phyloP scores from a whole-genome alignment of 2,797 vertebrate genomes.

The Hozukius guyotensis region DNA sequence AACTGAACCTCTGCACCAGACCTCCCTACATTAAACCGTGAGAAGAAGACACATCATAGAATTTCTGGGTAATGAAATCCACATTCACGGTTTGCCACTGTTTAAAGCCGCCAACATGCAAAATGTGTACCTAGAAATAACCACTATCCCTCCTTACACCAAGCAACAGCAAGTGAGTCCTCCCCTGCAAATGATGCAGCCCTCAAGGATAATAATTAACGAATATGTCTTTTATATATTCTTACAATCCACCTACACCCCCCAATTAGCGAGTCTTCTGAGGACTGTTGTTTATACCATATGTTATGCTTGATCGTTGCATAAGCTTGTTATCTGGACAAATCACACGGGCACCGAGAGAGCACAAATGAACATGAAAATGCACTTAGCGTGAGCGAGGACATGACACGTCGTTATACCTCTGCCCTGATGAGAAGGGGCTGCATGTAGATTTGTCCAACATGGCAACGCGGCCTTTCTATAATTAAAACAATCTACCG shows the following conservation, averaged over 20 bases:
- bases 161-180: not conserved
- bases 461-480: not conserved
- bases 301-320: constrained; percentile 8
- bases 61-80: not conserved
- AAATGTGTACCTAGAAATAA: not conserved
- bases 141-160: not conserved
- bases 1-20: not conserved
- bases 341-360: constrained; percentile 18
- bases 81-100: not conserved
- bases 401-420: not conserved
- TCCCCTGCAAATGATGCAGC: not conserved
- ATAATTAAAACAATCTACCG: constrained; percentile 15
- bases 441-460: not conserved
- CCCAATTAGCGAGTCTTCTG: constrained; percentile 39
- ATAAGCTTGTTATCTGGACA: constrained; percentile 20
- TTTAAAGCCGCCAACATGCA: not conserved
- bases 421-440: not conserved
- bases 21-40: not conserved
- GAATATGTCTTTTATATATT: constrained; percentile 13
- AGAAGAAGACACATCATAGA: not conserved
- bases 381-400: constrained; percentile 10
- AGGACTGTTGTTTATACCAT: constrained; percentile 14
- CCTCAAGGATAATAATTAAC: not conserved
- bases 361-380: constrained; percentile 36
- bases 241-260: constrained; percentile 25